Base-by-base conservation (phyloP, 2,797 vertebrate species). In the Propithecus perrieri region DNA sequence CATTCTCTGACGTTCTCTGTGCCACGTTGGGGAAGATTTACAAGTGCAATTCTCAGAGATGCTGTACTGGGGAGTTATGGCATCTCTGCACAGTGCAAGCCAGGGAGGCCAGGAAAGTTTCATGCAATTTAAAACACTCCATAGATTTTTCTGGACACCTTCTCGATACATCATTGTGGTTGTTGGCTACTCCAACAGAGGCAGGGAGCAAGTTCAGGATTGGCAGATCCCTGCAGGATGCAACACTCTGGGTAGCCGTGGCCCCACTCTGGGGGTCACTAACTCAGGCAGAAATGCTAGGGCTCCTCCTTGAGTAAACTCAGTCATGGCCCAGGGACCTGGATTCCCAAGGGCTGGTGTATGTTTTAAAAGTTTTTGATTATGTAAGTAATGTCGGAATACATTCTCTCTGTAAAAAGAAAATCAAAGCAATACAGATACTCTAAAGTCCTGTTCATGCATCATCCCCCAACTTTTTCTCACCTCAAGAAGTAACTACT, bases 141-240 rank as follows among this genome's bases (percentile, higher is more conserved):
- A 96, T 97, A 96, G 95, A 97, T 98, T 97, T 97, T 72, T 85
- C 84, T 93, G 94, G 97, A 97, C 95, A 97, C 83, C 78, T 85
- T 95, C 67, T 88, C 61, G 65, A 85, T 5, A 63, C 67, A 84
- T 83, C 95, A 75, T 86, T 89, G 67, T 14, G 93, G 80, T 80
- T 8, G 71, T 71, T 91, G 50, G 79, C 81, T 65, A 85, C 43
- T 75, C 76, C 88, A 88, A 94, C 50, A 76, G 89, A 91, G 71
- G 63, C 46, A 79, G n/a, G 48, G 55, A 74, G n/a, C 10, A 88
- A 28, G 48, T 26, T 30, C 0, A 78, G 22, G 65, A 8, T 59
- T 33, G 59, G 48, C 55, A 46, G 94, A 63, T 13, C 17, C 26
- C 53, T 35, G 8, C 6, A 11, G 61, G 38, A 43, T 38, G 38